Evolutionary conservation across 2,113 vertebrate genomes (phyloP), one percentile per base, ranked within the genome.

Genomic region (Bolborhynchus lineola): DNA sequence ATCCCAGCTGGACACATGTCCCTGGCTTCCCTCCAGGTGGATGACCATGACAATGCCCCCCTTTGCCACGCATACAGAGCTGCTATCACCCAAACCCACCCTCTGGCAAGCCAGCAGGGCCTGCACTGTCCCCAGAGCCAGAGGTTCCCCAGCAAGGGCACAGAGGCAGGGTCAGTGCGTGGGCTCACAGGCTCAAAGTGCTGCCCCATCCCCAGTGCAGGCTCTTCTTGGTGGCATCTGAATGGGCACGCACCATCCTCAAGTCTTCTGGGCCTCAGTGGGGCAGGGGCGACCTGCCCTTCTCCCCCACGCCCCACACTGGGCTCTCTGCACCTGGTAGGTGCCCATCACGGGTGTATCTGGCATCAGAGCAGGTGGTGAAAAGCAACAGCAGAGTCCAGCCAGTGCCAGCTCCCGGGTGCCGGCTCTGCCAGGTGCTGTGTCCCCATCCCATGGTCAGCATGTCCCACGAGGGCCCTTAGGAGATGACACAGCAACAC

Each of bases 401-500:
- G 44, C 6, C 19, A 9, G 67, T 26, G 70, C 37, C 79, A 44
- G 15, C 37, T 86, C 44, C 70, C 55, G 41, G 75, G 57, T 63
- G 29, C 69, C 35, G 47, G 55, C 39, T 80, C 47, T 65, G 91
- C n/a, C 0, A 1, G 21, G 46, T 3, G 1, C 20, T 2, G 11
- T 19, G 50, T n/a, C 41, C 37, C 47, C 2, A 2, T 41, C 17
- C 63, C 68, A 60, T 7, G 25, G 52, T 59, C 53, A 69, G 80
- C 46, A 64, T 0, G 0, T 16, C 39, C 82, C 0, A 0, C 0
- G 2, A 65, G 3, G 13, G 9, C n/a, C 93, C 72, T 97, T 70
- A 98, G 90, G 97, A 98, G 82, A 98, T 0, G 4, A 98, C 25
- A 8, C 98, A 97, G 24, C 95, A 97, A 88, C 93, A 92, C 84